phyloP scores from a whole-genome alignment of 2,113 vertebrate species.

The Haemorhous mexicanus region DNA sequence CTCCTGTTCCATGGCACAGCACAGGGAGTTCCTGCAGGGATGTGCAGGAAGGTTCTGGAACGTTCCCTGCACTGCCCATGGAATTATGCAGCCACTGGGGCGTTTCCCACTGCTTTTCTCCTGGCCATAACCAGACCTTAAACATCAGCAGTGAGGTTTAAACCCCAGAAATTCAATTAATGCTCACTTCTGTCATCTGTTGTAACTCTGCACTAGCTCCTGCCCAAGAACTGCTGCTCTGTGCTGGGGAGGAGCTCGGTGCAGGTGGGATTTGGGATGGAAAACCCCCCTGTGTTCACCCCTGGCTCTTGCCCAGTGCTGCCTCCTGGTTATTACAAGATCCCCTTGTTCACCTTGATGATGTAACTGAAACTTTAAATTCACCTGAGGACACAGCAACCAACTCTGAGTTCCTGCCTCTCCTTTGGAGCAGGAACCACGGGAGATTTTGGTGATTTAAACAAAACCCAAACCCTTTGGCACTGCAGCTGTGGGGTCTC shows the following conservation, averaged over 20 bases:
- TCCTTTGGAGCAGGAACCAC: neutral
- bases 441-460: fast-evolving
- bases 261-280: neutral
- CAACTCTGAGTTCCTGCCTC: neutral
- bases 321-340: neutral
- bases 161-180: neutral
- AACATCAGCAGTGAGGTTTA: neutral
- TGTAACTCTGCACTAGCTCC: fast-evolving
- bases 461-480: neutral
- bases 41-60: neutral
- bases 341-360: neutral
- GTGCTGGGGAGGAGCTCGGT: neutral
- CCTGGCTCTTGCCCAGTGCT: neutral
- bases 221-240: fast-evolving
- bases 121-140: fast-evolving
- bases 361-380: fast-evolving
- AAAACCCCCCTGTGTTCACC: neutral
- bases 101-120: neutral
- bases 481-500: neutral
- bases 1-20: neutral
- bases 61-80: fast-evolving
- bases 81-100: neutral
- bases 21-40: fast-evolving
- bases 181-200: neutral
- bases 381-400: neutral